Conservation (phyloP, 2,888 invertebrate genomes). For the Dolichomitus sp. region DNA sequence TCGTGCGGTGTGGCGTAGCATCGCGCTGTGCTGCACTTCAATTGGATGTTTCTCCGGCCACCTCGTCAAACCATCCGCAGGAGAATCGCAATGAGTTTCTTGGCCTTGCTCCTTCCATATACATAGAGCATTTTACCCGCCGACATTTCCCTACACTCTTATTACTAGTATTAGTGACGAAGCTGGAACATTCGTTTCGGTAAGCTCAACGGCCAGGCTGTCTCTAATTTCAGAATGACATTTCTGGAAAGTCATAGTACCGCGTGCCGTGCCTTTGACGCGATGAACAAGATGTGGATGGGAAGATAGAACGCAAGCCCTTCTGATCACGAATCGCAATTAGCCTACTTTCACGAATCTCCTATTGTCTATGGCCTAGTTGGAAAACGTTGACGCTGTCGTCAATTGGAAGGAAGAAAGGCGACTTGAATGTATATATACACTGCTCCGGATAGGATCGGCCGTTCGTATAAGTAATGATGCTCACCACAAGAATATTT, state of each 20-base stretch:
- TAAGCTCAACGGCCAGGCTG: conserved; percentile 12
- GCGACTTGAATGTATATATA: neutral
- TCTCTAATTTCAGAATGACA: conserved; percentile 45
- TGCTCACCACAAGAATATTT: neutral
- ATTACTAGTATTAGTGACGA: neutral
- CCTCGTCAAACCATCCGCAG: conserved; percentile 54
- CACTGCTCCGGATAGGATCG: neutral
- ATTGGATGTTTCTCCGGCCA: conserved; percentile 60
- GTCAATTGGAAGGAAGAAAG: neutral
- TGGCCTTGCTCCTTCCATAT: conserved; percentile 20
- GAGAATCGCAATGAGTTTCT: conserved; percentile 62
- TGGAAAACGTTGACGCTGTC: conserved; percentile 14
- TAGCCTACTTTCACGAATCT: conserved; percentile 47
- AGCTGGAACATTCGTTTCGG: conserved; percentile 26
- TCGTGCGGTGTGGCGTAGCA: conserved; percentile 33
- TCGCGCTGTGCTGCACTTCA: conserved; percentile 57
- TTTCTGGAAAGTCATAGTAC: conserved; percentile 37
- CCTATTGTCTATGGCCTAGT: conserved; percentile 43
- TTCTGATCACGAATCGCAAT: conserved; percentile 59
- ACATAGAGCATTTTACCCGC: conserved; percentile 15
- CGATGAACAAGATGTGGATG: conserved; percentile 26
- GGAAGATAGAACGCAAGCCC: conserved; percentile 11
- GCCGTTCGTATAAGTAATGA: neutral
- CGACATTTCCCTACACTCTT: neutral
- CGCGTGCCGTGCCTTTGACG: conserved; percentile 28